Evolutionary conservation across 2,113 vertebrate genomes (phyloP), one percentile per base, ranked within the genome.

Genomic region (Procavia capensis): DNA sequence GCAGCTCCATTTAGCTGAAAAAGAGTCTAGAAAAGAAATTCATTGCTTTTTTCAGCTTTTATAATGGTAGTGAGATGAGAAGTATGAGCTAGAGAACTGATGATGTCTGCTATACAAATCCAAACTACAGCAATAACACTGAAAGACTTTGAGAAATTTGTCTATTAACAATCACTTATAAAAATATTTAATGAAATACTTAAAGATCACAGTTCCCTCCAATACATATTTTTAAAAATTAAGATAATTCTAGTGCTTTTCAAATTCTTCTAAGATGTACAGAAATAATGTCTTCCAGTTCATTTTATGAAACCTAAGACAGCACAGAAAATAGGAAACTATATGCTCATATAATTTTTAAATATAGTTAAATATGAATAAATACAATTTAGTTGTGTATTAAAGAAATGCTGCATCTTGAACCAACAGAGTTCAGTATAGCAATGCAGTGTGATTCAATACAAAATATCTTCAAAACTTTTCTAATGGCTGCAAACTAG

Each of bases 391-490:
- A 34, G 25, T 16, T 61, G 0, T 59, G 4, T 90, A 45, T 92
- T 92, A 64, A 92, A 85, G 25, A 94, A 83, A 79, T 85, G n/a
- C 9, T 64, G 20, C 57, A 59, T 81, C 82, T 16, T 94, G 7
- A 89, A 57, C 16, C 93, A 90, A 24, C 50, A 85, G 66, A 72
- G 11, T 68, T 80, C 16, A 63, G 5, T 47, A 13, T 41, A 92
- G 0, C 79, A 22, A 2, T 86, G 3, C 54, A 54, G 9, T 61
- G 0, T 70, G 9, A 11, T 85, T 76, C 64, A 45, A 9, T 87
- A 78, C 54, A 72, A 74, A 34, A 72, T 87, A 90, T 90, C 70
- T 95, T 61, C 39, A 61, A 87, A 74, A 47, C 3, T 34, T 83
- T 95, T 84, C 57, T 78, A 82, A 92, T 64, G 22, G 41, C 29